Evolutionary conservation across 2,888 invertebrate genomes (phyloP).

Genomic region (Agrochola circellaris): DNA sequence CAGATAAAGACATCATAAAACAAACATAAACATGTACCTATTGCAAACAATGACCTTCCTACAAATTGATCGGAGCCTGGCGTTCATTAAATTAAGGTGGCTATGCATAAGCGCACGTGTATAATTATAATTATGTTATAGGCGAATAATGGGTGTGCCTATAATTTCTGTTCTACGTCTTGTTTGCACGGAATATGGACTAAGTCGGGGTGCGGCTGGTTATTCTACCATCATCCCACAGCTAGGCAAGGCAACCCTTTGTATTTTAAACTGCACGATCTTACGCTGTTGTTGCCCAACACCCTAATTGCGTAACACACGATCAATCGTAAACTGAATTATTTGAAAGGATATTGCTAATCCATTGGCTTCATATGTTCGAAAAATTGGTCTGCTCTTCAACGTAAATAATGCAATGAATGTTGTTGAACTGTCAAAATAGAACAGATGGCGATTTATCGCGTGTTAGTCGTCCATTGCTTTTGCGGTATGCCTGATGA

Average conservation of each 20-base stretch:
- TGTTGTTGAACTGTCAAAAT: too few species aligned
- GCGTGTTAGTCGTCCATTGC: too few species aligned
- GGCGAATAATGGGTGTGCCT: background rate
- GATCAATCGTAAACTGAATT: too few species aligned
- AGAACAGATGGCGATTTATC: too few species aligned
- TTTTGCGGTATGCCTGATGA: background rate
- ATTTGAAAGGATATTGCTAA: too few species aligned
- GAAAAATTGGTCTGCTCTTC: too few species aligned
- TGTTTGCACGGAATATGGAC: background rate
- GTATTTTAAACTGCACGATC: background rate
- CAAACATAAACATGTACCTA: slow-evolving; percentile 13
- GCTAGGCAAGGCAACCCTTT: background rate
- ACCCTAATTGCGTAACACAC: too few species aligned
- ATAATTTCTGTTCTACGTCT: background rate
- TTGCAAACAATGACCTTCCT: slow-evolving; percentile 23
- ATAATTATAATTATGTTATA: slow-evolving; percentile 8
- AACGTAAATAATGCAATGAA: too few species aligned
- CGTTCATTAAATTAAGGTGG: slow-evolving; percentile 44
- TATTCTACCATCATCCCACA: background rate
- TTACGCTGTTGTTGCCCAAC: background rate
- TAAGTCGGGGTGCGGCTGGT: background rate
- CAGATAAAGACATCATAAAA: background rate
- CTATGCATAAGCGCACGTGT: background rate
- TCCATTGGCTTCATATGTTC: too few species aligned
- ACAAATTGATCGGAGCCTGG: slow-evolving; percentile 38